A percentile compares a stretch with the other conserved stretches of the same genome.
Evolutionary conservation across 2,797 vertebrate genomes (phyloP).

Genomic region (Ara ararauna): DNA sequence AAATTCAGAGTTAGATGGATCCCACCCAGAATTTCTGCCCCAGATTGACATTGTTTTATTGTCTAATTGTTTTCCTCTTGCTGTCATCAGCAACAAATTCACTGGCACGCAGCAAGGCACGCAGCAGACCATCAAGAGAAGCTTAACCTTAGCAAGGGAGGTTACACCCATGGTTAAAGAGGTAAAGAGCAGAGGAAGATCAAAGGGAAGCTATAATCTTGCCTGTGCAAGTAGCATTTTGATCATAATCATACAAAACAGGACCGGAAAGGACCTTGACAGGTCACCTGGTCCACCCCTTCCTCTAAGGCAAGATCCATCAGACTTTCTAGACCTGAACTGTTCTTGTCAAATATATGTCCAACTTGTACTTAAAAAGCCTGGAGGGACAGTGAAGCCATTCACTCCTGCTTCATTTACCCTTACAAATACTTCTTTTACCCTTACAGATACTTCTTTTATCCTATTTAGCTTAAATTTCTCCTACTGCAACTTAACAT

Average conservation of each 20-base stretch:
- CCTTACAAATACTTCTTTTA: neutral
- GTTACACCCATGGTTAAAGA: neutral
- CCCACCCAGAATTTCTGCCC: neutral
- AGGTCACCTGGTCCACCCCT: neutral
- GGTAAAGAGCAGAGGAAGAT: neutral
- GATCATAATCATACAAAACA: neutral
- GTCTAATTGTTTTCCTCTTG: slow-evolving; percentile 9
- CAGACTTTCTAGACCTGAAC: neutral
- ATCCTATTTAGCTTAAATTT: neutral
- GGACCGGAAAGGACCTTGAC: neutral
- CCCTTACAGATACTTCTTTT: neutral
- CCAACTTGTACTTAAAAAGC: neutral
- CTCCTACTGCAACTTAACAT: neutral
- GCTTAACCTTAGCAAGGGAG: neutral
- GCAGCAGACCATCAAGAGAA: neutral
- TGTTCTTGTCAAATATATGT: neutral
- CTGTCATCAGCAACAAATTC: neutral
- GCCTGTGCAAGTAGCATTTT: slow-evolving; percentile 4
- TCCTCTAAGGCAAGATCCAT: slow-evolving; percentile 13
- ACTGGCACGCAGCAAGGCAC: neutral
- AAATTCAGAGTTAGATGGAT: neutral
- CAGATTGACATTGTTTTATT: neutral
- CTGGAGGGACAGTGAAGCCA: neutral
- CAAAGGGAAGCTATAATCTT: neutral
- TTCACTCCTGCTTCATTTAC: neutral